These are phyloP conservation scores for Himalopsyche anomala DNA, from an alignment of 2,888 invertebrate genomes.

Conservation along the genomic window DNA sequence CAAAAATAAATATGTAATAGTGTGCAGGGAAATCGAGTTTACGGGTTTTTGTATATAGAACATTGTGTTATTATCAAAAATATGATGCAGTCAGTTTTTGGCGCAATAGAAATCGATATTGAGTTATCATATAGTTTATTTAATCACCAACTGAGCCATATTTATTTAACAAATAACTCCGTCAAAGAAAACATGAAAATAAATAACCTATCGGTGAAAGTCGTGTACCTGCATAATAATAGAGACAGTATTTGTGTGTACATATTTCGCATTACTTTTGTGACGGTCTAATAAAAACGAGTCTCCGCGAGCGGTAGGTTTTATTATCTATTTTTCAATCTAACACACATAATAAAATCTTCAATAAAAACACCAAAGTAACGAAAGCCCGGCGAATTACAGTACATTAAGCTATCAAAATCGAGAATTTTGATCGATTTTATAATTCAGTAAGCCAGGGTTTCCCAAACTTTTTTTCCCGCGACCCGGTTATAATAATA, in stretches of 20 bases:
- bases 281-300: conserved; percentile 19
- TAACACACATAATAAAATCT: conserved; percentile 15
- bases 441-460: no score
- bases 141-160: not conserved
- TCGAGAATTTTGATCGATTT: no score
- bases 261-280: not conserved
- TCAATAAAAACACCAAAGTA: not conserved
- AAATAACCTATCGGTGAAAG: not conserved
- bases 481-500: no score
- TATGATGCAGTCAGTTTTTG: no score
- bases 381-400: not conserved
- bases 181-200: not conserved
- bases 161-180: not conserved
- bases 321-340: conserved; percentile 9
- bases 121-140: no score
- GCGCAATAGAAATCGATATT: no score
- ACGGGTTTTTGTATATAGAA: no score
- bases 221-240: conserved; percentile 5
- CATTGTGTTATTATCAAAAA: no score
- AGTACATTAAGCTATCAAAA: no score
- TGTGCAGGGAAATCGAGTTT: no score
- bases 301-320: not conserved
- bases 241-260: conserved; percentile 1
- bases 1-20: no score
- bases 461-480: no score